Percentiles rank a stretch among this genome's conserved stretches.
phyloP scores from a whole-genome alignment of 2,113 vertebrate genomes.

The Suricata suricatta region DNA sequence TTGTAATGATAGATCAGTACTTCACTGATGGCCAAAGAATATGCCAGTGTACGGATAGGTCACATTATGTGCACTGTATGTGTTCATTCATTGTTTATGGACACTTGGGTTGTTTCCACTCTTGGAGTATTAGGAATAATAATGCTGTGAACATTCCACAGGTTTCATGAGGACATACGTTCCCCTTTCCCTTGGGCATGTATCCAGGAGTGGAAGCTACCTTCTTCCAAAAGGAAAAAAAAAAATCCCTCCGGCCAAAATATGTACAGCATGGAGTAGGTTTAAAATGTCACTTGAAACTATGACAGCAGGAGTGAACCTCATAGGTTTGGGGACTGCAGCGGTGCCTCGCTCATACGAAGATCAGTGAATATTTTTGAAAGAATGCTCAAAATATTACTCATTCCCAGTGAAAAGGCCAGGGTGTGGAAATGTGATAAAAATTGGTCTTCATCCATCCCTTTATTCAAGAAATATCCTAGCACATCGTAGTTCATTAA shows the following conservation, averaged over 20 bases:
- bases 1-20: background rate
- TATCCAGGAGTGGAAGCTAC: background rate
- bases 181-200: background rate
- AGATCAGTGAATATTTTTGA: background rate
- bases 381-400: background rate
- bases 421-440: background rate
- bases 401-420: background rate
- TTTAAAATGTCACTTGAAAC: background rate
- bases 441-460: background rate
- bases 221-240: slow-evolving; percentile 6
- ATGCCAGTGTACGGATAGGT: background rate
- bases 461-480: background rate
- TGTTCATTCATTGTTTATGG: background rate
- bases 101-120: background rate
- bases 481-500: background rate
- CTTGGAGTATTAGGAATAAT: background rate
- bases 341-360: background rate
- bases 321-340: rapidly evolving
- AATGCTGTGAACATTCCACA: background rate
- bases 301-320: rapidly evolving
- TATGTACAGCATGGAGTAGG: background rate
- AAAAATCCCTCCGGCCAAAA: background rate
- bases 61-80: background rate
- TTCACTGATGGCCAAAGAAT: background rate
- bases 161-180: background rate